Evolutionary conservation across 2,113 vertebrate genomes (phyloP), one percentile per base, ranked within the genome.

Genomic region (Larimichthys polyactis): DNA sequence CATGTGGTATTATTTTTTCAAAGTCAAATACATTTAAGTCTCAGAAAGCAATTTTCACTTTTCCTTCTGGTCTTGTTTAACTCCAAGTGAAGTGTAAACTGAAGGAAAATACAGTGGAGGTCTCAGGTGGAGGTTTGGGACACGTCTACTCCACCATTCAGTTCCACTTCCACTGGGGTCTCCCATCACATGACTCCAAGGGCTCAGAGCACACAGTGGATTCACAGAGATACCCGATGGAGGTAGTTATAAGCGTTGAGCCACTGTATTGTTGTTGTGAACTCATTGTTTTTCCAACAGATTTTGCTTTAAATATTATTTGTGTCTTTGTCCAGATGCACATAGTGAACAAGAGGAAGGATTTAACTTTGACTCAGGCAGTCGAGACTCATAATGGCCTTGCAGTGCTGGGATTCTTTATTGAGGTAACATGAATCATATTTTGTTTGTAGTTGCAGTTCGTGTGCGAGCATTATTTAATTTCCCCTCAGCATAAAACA

Each of bases 121-220:
- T 94, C 12, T 90, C 89, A 2, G 92, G 84, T 0, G 88, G 89
- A 4, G 93, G 90, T 51, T 59, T 95, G 57, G 57, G 10, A 1
- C 2, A 89, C 5, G 14, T 20, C 19, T 95, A 95, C 82, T 80
- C 84, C 17, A 82, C 83, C 46, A 57, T 92, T 20, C 82, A 94
- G 90, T 89, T 95, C 64, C 94, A 95, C 76, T 82, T 95, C 67
- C 94, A 95, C 32, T 95, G 94, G 93, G 94, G 93, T 16, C 17
- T 70, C 1, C 2, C 12, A 2, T 40, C 55, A 0, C 2, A 32
- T 0, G 9, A 20, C 17, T 79, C 89, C 2, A 3, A 58, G 0
- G 95, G 94, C 15, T 95, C 94, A 0, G 95, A 95, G 82, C 93
- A 95, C 78, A 77, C 51, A 0, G 17, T 94, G 40, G 49, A 94